Evolutionary conservation across 2,113 vertebrate species (phyloP).

Genomic region (Phrynocephalus versicolor): DNA sequence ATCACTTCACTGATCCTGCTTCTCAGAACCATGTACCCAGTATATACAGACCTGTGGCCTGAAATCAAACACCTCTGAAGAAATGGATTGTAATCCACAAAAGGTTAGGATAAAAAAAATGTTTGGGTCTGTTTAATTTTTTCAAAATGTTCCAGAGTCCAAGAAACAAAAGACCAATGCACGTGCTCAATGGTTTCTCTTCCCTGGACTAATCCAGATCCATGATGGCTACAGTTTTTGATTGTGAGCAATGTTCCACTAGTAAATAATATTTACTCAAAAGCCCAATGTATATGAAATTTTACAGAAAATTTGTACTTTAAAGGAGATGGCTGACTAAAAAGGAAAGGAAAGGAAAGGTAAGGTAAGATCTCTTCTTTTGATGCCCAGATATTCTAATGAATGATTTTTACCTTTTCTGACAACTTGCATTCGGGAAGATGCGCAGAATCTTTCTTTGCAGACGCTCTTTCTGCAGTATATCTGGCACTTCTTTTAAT

Average conservation of each 20-base stretch:
- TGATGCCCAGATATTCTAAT: accelerated
- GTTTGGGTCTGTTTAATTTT: no score
- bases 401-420: conserved; percentile 84
- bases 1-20: no score
- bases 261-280: background rate
- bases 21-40: no score
- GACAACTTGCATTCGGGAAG: conserved; percentile 89
- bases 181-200: background rate
- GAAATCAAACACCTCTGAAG: no score
- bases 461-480: conserved; percentile 82
- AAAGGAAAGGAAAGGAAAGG: background rate
- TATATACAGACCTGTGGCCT: no score
- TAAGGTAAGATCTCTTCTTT: background rate
- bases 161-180: background rate
- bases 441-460: conserved; percentile 87
- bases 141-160: background rate
- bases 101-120: no score
- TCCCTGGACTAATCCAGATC: background rate
- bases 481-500: conserved; percentile 78
- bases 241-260: background rate
- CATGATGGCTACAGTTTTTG: background rate
- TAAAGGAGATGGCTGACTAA: background rate
- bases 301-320: background rate
- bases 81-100: no score
- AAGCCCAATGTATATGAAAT: background rate